Base-by-base conservation (phyloP, 1,140 invertebrate species). In the Drosophila pachea region DNA sequence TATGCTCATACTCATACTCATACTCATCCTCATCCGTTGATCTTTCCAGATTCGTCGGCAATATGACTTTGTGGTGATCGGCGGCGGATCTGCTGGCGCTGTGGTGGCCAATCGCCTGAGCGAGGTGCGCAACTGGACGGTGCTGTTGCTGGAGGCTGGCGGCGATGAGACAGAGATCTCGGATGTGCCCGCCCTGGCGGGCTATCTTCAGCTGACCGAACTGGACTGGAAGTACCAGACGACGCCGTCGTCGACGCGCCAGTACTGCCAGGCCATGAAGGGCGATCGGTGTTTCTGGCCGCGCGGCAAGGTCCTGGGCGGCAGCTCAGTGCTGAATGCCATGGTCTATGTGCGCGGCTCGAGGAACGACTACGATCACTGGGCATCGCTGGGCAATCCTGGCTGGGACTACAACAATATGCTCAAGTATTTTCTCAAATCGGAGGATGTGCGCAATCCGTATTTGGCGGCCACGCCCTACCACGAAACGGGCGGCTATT, bases 321-420 rank as follows among this genome's bases (percentile, higher is more conserved):
- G 98, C 9, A 95, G 95, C 32, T 97, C 96, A 48, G 96, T 97
- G 0, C 92, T 99, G 1, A 99, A 99, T 89, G 97, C 97, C 1
- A 96, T 97, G 95, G 93, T 98, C 6, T 99, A 99, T 90, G 94
- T 98, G 0, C 92, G 98, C 43, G 98, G 98, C 22, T 98, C 99
- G 84, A 93, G 91, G 49, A 92, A 92, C 45, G 98, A 99, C 86
- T 99, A 97, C 90, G 96, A 99, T 87, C 91, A 94, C 7, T 99
- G 98, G 98, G 94, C 94, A 11, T 90, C 90, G 5, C 89, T 95
- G 48, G 98, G 97, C 0, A 98, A 98, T 73, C 90, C 91, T 0
- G 96, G 97, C 3, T 99, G 98, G 98, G 94, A 94, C 3, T 99
- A 97, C 89, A 91, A 95, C 7, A 93, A 95, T 55, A 94, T 97